Percentiles rank a stretch among this genome's conserved stretches.
phyloP scores from a whole-genome alignment of 2,797 vertebrate species.

The Taeniopygia guttata region DNA sequence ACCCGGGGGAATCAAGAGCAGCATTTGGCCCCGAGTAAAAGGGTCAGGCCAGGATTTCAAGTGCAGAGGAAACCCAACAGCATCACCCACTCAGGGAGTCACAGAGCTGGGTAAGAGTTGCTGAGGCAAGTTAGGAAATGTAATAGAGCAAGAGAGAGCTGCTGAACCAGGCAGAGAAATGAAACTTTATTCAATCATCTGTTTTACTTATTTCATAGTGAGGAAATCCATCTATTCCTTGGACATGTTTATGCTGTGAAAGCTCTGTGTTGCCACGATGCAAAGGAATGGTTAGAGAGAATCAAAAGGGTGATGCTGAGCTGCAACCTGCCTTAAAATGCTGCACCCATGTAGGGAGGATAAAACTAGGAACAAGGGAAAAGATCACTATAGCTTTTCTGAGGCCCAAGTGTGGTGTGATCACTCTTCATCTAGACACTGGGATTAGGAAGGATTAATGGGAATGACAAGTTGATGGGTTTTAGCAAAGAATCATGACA shows the following conservation, averaged over 20 bases:
- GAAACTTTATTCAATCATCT: not conserved
- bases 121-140: not conserved
- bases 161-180: not conserved
- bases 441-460: not conserved
- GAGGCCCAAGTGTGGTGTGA: not conserved
- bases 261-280: not conserved
- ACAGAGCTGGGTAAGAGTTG: not conserved
- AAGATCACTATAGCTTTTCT: not conserved
- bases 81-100: accelerated
- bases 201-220: not conserved
- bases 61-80: not conserved
- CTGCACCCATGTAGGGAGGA: accelerated
- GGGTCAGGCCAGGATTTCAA: not conserved
- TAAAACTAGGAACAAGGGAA: not conserved
- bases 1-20: not conserved
- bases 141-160: not conserved
- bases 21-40: not conserved
- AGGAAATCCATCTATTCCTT: not conserved
- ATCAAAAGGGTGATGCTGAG: not conserved
- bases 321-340: not conserved
- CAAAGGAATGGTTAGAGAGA: not conserved
- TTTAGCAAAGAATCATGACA: not conserved
- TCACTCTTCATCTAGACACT: not conserved
- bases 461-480: not conserved
- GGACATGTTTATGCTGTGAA: not conserved